phyloP scores from a whole-genome alignment of 2,888 invertebrate species.

The Xestia rhomboidea region DNA sequence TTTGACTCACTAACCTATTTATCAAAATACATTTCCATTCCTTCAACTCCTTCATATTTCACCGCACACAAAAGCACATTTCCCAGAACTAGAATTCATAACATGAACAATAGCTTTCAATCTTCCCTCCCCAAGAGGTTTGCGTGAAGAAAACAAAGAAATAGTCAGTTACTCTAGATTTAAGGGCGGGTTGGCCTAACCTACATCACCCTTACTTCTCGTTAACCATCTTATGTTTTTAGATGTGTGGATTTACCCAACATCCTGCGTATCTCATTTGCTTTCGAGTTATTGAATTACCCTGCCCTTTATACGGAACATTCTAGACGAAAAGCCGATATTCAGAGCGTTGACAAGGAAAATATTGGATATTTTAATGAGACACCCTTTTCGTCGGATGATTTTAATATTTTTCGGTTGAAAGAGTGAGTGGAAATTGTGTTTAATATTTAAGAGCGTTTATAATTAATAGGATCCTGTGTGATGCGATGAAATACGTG shows the following conservation, averaged over 20 bases:
- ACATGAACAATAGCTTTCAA: constrained; percentile 55
- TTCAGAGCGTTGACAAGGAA: constrained; percentile 54
- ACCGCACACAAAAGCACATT: constrained; percentile 22
- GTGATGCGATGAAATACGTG: constrained; percentile 6
- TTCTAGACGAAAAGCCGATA: constrained; percentile 47
- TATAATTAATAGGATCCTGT: constrained; percentile 24
- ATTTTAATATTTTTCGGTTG: constrained; percentile 39
- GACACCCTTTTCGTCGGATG: constrained; percentile 35
- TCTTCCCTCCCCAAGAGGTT: constrained; percentile 47
- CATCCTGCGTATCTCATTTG: constrained; percentile 54
- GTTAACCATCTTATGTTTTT: constrained; percentile 64
- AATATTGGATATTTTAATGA: constrained; percentile 66
- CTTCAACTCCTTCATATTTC: constrained; percentile 9
- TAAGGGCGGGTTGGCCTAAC: constrained; percentile 38
- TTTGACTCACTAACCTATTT: background rate
- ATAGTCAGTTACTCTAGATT: constrained; percentile 56
- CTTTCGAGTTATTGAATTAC: constrained; percentile 63
- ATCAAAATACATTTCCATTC: constrained; percentile 17
- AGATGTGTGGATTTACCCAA: constrained; percentile 53
- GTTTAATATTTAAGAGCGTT: constrained; percentile 27
- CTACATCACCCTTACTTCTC: constrained; percentile 51
- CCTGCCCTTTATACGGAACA: constrained; percentile 38
- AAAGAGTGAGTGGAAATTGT: constrained; percentile 25
- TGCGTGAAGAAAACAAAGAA: constrained; percentile 54
- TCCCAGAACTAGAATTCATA: constrained; percentile 60